Evolutionary conservation across 2,797 vertebrate species (phyloP).

Genomic region (Sorex maritimensis): DNA sequence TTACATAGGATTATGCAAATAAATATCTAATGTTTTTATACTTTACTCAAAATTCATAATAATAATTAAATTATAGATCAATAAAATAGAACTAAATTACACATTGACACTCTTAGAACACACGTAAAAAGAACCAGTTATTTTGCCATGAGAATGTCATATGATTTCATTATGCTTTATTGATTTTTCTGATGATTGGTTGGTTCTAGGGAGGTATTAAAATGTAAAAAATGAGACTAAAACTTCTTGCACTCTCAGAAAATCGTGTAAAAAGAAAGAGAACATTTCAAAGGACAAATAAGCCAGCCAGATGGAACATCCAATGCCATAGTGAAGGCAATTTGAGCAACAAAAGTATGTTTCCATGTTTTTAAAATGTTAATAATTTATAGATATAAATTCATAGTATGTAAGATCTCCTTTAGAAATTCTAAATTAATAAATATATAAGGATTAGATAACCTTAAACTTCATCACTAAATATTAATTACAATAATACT

Average conservation of each 20-base stretch:
- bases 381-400: neutral
- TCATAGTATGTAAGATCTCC: neutral
- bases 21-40: neutral
- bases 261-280: neutral
- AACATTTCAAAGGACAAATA: neutral
- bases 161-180: neutral
- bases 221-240: neutral
- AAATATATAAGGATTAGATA: neutral
- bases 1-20: neutral
- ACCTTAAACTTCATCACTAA: neutral
- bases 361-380: neutral
- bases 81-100: neutral
- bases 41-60: too few species aligned
- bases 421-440: neutral
- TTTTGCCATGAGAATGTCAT: neutral
- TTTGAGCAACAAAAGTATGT: neutral
- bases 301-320: neutral
- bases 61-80: neutral
- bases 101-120: too few species aligned
- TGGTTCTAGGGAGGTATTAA: neutral
- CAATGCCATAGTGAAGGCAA: neutral
- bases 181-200: neutral
- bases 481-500: neutral
- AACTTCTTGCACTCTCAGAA: neutral
- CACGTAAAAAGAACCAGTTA: too few species aligned